These are phyloP conservation scores for Eurosta solidaginis DNA, from an alignment of 1,140 invertebrate species.

Conservation along the genomic window DNA sequence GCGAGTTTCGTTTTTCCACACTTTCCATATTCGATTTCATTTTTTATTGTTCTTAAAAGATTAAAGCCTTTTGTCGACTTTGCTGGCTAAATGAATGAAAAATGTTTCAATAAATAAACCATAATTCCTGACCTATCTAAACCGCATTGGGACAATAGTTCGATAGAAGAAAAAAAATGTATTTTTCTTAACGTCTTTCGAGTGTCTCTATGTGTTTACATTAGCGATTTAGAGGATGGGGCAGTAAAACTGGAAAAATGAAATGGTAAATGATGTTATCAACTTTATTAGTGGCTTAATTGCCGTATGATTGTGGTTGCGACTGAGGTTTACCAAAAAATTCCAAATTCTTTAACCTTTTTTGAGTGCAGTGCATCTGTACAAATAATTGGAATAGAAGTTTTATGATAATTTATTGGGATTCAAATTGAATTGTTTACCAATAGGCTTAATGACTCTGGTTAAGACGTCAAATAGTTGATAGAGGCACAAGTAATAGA, in stretches of 20 bases:
- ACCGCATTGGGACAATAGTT: neutral
- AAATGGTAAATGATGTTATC: conserved; percentile 14
- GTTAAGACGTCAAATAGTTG: conserved; percentile 16
- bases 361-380: neutral
- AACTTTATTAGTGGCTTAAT: conserved; percentile 31
- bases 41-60: neutral
- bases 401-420: conserved; percentile 18
- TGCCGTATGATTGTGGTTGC: conserved; percentile 30
- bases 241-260: neutral
- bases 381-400: neutral
- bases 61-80: neutral
- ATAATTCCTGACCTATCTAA: conserved; percentile 18
- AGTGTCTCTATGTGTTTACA: neutral
- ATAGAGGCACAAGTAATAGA: neutral
- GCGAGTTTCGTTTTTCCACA: neutral
- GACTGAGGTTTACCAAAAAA: conserved; percentile 8
- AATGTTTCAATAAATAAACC: conserved; percentile 31
- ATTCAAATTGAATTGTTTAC: conserved; percentile 29
- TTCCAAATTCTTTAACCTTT: neutral
- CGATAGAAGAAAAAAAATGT: neutral
- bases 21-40: neutral
- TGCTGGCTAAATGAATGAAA: conserved; percentile 19
- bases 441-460: neutral
- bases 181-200: neutral
- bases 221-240: neutral